Base-by-base conservation (phyloP, 1,140 invertebrate species). In the Aphidius gifuensis region DNA sequence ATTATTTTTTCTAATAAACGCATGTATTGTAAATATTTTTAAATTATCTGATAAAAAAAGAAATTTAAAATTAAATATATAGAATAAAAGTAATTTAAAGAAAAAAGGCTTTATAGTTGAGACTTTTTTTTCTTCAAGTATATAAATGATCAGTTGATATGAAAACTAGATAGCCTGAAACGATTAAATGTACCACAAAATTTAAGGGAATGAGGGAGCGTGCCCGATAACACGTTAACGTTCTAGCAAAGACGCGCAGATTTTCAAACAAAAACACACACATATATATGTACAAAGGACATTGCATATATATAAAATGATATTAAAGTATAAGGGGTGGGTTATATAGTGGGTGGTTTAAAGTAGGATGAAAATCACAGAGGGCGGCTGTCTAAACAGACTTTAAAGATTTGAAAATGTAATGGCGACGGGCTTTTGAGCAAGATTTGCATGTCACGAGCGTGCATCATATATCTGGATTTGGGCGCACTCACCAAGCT, bases 371-470 rank as follows among this genome's bases (percentile, higher is more conserved):
- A 66, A 42, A 55, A 57, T 62, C 42, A 23, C 47, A 48, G 47
- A 60, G 57, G 72, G 70, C 74, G 74, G 69, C 79, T 81, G 75
- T 81, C 78, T 80, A 81, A 81, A 81, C 74, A 81, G 77, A 81
- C 78, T 81, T 81, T 81, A 80, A 81, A 81, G 79, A 81, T 81
- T 80, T 80, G 77, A 79, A 81, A 81, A 81, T 76, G 77, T 80
- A 80, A 81, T 81, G 78, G 78, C 72, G 74, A 60, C 68, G 73
- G 78, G 78, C 72, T 80, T 81, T 80, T 32, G 23, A 77, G 76
- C 73, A 72, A 80, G 78, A 81, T 81, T 81, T 80, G 79, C 79
- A 81, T 81, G 78, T 80, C 77, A 80, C 78, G 76, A 71, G 73
- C 71, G 76, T 72, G 79, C 79, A 81, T 81, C 78, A 79, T 81